Conservation (phyloP, 53 echinoderm and acorn worm species). For the Astropecten irregularis region DNA sequence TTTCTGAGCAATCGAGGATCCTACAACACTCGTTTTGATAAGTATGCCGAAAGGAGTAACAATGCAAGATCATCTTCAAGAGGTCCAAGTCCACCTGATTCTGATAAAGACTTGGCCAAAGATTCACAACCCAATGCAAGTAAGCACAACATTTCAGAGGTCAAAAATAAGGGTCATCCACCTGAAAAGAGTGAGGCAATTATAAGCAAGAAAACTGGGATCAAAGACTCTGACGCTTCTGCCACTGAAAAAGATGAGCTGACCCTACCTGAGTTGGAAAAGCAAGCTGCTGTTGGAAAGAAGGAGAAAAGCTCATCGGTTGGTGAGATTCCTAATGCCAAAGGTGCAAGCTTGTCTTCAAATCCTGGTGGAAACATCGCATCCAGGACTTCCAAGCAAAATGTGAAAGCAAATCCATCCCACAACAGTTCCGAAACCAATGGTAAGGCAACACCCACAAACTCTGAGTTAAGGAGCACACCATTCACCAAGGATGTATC, state of each 20-base stretch:
- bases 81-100: background rate
- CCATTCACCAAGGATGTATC: background rate
- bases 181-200: background rate
- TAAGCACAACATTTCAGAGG: background rate
- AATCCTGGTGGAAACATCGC: background rate
- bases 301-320: background rate
- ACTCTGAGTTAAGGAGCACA: background rate
- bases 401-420: background rate
- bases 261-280: background rate
- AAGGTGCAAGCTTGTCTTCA: background rate
- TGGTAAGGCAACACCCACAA: background rate
- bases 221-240: background rate
- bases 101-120: background rate
- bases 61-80: slow-evolving; percentile 1
- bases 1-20: slow-evolving; percentile 21
- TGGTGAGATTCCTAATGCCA: background rate
- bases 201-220: background rate
- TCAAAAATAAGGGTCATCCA: background rate
- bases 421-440: background rate
- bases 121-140: background rate
- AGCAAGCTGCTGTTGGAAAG: background rate
- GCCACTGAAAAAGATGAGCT: background rate
- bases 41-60: background rate
- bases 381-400: slow-evolving; percentile 4
- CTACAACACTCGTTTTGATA: background rate